A percentile compares a stretch with the other conserved stretches of the same genome.
These are phyloP conservation scores for Drosophila ambigua DNA, from an alignment of 1,140 invertebrate species.

Conservation along the genomic window DNA sequence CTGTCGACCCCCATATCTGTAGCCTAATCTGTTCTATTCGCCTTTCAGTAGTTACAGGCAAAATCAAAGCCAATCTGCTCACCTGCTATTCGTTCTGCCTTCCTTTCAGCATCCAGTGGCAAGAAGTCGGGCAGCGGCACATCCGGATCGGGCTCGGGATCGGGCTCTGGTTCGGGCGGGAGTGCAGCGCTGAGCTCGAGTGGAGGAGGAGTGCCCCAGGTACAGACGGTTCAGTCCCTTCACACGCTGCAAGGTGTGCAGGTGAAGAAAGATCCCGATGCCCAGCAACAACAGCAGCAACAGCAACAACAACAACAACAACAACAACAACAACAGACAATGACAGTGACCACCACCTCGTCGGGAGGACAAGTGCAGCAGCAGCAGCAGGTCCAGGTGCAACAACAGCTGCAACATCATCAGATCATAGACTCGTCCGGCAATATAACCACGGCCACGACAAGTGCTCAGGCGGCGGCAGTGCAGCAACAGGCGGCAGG, in stretches of 20 bases:
- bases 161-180: constrained; percentile 51
- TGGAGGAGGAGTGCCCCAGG: constrained; percentile 67
- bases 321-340: constrained; percentile 59
- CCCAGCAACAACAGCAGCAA: constrained; percentile 69
- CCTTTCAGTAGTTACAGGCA: neutral
- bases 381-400: constrained; percentile 64
- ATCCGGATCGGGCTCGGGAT: constrained; percentile 37
- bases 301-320: constrained; percentile 61
- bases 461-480: constrained; percentile 70
- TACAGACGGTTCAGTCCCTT: constrained; percentile 79
- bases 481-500: constrained; percentile 67
- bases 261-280: constrained; percentile 83
- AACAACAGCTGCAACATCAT: constrained; percentile 74
- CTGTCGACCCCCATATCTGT: constrained; percentile 34
- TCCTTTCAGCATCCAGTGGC: constrained; percentile 66
- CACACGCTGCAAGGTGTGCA: constrained; percentile 80
- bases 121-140: constrained; percentile 63
- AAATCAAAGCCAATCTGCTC: constrained; percentile 9
- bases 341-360: constrained; percentile 63
- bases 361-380: constrained; percentile 57
- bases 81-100: constrained; percentile 14
- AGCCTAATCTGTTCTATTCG: constrained; percentile 7
- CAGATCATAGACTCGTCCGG: constrained; percentile 74
- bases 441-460: constrained; percentile 72
- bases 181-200: constrained; percentile 53